Evolutionary conservation across 2,797 vertebrate species (phyloP).

Genomic region (Monodelphis domestica): DNA sequence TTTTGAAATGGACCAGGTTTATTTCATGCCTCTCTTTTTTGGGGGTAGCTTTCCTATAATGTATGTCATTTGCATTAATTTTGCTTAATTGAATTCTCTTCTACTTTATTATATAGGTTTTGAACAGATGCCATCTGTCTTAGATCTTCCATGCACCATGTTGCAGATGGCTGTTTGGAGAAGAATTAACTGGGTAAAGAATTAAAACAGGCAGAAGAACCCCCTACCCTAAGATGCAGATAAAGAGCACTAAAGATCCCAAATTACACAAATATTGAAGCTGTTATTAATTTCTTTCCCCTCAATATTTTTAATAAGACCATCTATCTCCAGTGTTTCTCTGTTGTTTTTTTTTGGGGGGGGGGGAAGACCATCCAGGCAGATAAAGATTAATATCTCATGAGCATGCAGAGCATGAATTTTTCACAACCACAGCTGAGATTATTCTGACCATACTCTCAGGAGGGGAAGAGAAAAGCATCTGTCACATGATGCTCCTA

Average conservation of each 20-base stretch:
- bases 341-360: too few relatives aligned
- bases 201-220: constrained; percentile 39
- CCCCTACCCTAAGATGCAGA: not conserved
- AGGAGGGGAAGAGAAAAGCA: not conserved
- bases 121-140: not conserved
- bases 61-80: not conserved
- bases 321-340: not conserved
- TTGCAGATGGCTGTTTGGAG: constrained; percentile 40
- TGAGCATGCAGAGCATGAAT: constrained; percentile 7
- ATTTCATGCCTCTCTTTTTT: not conserved
- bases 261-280: constrained; percentile 37
- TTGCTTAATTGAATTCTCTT: not conserved
- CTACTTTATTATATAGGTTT: not conserved
- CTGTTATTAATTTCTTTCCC: constrained; percentile 13
- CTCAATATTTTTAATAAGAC: constrained; percentile 1
- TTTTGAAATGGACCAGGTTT: not conserved
- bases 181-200: constrained; percentile 53
- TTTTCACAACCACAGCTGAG: constrained; percentile 39
- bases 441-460: not conserved
- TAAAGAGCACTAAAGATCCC: constrained; percentile 45
- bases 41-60: not conserved
- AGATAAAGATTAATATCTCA: constrained; percentile 7
- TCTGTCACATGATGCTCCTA: not conserved
- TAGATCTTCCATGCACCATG: constrained; percentile 37
- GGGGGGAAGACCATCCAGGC: not conserved